A percentile compares a stretch with the other conserved stretches of the same genome.
Evolutionary conservation across 2,888 invertebrate genomes (phyloP).

Genomic region (Suillia variegata): DNA sequence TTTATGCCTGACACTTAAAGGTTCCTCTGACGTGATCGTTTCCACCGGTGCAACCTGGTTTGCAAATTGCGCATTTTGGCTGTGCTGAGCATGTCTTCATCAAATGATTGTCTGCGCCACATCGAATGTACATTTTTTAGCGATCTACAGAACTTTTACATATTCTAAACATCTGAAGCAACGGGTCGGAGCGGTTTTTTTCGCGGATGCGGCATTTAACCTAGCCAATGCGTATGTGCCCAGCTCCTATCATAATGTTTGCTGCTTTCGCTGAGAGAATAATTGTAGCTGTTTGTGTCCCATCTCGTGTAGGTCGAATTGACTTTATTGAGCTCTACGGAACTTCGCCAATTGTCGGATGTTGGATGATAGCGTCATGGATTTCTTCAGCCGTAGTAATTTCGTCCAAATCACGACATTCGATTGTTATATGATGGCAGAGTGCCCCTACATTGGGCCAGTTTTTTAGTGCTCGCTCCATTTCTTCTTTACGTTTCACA

Average conservation of each 20-base stretch:
- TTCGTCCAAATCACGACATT: background rate
- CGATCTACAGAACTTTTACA: too few species aligned
- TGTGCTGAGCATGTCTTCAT: background rate
- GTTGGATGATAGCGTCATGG: background rate
- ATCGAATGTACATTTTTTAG: too few species aligned
- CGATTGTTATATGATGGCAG: background rate
- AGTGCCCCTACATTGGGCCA: background rate
- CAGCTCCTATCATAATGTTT: background rate
- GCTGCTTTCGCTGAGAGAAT: background rate
- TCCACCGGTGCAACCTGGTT: background rate
- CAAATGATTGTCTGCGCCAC: background rate
- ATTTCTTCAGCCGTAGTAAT: constrained; percentile 2
- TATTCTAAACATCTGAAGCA: constrained; percentile 4
- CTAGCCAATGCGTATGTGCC: constrained; percentile 2
- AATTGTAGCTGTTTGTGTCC: background rate
- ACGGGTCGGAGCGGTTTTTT: background rate
- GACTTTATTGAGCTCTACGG: background rate
- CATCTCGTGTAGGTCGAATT: background rate
- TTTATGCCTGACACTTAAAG: background rate
- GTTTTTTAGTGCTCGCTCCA: background rate
- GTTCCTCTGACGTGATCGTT: background rate
- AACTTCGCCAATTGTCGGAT: background rate
- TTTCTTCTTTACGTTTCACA: background rate
- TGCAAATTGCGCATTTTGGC: constrained; percentile 3
- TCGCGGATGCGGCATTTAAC: background rate